Base-by-base conservation (phyloP, 2,888 invertebrate species). In the Euplagia quadripunctaria region DNA sequence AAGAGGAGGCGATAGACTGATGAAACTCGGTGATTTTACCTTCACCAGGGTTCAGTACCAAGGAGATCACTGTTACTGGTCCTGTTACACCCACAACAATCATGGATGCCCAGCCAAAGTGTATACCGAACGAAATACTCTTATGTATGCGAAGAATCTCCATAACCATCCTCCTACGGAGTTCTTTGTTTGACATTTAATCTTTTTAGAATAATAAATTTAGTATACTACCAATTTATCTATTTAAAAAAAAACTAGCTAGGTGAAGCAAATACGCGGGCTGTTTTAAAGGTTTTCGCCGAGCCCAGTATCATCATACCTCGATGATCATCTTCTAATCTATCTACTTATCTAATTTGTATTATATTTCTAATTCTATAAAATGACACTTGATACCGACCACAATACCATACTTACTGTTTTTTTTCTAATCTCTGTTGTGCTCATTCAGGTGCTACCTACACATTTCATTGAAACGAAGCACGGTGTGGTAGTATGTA, bases 121-220 rank as follows among this genome's bases (percentile, higher is more conserved):
- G 2, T 93, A 91, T 80, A 95, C 95, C 0, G 90, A 93, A 65
- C 80, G 83, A 17, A 88, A 92, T 72, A 90, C 87, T 77, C 80
- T 96, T 20, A 83, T 94, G 16, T 92, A 89, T 70, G 90, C 93
- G 5, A 93, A 90, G 82, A 95, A 95, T 75, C 76, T 86, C 0
- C 96, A 96, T 69, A 96, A 94, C 76, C 96, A 96, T 83, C 91
- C 91, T 0, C 96, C 96, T 2, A 95, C 95, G 0, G 96, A 95
- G 79, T 96, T 96, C 79, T 96, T 96, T 86, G 96, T 95, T 79
- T 75, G 75, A 75, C 72, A 68, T 61, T 70, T 68, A 69, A 63
- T 49, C 55, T 58, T 41, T 70, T 66, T 66, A 70, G 70, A 43
- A 46, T 69, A 72, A 72, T 68, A 42, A 72, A 71, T 71, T 4